Base-by-base conservation (phyloP, 1,140 invertebrate genomes). In the Lanistes nyassanus region DNA sequence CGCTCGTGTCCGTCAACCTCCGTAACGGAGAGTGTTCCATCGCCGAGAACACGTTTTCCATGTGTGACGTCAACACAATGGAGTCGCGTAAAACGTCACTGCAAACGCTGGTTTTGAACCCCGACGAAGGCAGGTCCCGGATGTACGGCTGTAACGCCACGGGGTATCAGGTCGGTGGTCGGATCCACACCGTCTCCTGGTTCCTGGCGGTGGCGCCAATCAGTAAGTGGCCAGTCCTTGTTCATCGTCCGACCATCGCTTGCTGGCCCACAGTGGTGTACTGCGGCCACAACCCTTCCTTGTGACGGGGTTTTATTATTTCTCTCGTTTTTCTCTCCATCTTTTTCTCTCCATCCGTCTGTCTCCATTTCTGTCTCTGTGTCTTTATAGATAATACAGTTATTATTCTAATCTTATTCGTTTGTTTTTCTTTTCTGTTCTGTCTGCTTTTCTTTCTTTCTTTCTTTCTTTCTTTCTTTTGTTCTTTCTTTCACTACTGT, bases 71-170 rank as follows among this genome's bases (percentile, higher is more conserved):
- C 11, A 42, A 72, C 56, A 9, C 42, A n/a, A n/a, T n/a, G 7
- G 56, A 72, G n/a, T 42, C 70, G 26, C 21, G 70, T 9, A 72
- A 56, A 55, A 72, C 70, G 21, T n/a, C 34, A 1, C 56, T 72
- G 34, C 55, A 42, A 55, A 42, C 70, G 31, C 70, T 72, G 34
- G 56, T 72, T n/a, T n/a, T 34, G 19, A 72, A 72, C n/a, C 70
- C 70, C 11, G 53, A 13, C 0, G 67, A 53, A 9, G 67, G 42
- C 21, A 34, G 23, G 7, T 6, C 53, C 13, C 19, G 21, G 36
- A 34, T 56, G 51, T 72, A 72, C 37, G 37, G 55, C 3, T 72
- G 70, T 42, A 72, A 72, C 55, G 70, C 55, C 37, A 72, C 70
- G 16, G 55, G 53, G n/a, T 72, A 72, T 36, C 23, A 72, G n/a